phyloP scores from a whole-genome alignment of 2,888 invertebrate genomes.

The Homarus gammarus region DNA sequence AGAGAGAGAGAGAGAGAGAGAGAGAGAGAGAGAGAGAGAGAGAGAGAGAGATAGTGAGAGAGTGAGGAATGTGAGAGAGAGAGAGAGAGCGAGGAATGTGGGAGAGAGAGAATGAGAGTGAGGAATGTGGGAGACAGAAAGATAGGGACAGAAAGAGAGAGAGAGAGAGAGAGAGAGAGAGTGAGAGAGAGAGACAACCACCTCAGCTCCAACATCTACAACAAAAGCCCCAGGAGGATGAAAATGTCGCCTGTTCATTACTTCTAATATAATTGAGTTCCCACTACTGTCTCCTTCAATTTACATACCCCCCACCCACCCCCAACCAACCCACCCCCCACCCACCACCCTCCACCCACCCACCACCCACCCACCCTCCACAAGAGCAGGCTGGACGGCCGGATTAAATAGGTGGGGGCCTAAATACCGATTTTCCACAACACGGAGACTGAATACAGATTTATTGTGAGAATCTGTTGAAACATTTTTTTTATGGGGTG shows the following conservation, averaged over 20 bases:
- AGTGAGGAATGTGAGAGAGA: constrained; percentile 13
- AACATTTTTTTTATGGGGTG: no score
- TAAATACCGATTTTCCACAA: no score
- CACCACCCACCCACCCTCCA: no score
- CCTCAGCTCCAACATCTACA: no score
- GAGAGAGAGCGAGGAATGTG: not conserved
- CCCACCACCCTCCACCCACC: no score
- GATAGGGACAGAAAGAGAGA: constrained; percentile 25
- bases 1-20: no score
- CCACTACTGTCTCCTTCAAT: not conserved
- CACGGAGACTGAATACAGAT: no score
- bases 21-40: no score
- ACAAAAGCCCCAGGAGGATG: not conserved
- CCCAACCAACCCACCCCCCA: no score
- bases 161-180: not conserved
- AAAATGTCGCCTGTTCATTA: not conserved
- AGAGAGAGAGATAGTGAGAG: not conserved
- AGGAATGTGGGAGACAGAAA: not conserved
- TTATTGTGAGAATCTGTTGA: no score
- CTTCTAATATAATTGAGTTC: not conserved
- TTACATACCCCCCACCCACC: not conserved
- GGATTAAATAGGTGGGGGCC: no score
- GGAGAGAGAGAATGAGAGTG: constrained; percentile 22
- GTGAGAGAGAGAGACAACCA: not conserved
- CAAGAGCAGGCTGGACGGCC: no score